Base-by-base conservation (phyloP, 2,888 invertebrate species). In the Gortyna flavago region DNA sequence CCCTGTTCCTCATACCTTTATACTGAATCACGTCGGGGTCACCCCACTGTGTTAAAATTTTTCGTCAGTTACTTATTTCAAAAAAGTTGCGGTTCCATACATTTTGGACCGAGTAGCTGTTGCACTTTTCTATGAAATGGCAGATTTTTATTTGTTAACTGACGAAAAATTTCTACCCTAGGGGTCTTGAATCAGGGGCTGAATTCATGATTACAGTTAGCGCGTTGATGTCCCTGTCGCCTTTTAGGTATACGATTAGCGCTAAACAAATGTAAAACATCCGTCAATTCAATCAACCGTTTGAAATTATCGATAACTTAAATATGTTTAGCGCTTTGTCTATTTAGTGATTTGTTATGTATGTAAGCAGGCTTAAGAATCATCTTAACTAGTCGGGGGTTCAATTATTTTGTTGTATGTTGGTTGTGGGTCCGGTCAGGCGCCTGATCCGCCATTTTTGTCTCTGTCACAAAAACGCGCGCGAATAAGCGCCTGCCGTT, bases 401-500 rank as follows among this genome's bases (percentile, higher is more conserved):
- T 48, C 44, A 71, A 75, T 70, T 70, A 80, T 70, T 75, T 76
- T 51, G 75, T 81, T 77, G 62, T 81, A 70, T 81, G 83, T 81
- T 66, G 90, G 90, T 90, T 87, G 83, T 84, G 86, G 86, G 82
- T 79, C 76, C 89, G 83, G 80, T 79, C 65, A 77, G 87, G 75
- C 78, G 85, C 75, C 74, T 79, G 91, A 85, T 86, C 73, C 75
- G 73, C 77, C 79, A 85, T 88, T 87, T 89, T 90, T 89, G 87
- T 72, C 54, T 66, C 73, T 41, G 25, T 51, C 75, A 88, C 90
- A 89, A 89, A 91, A 90, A 89, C 70, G 75, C 81, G 87, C 85
- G 78, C 81, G 87, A 90, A 89, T 84, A 48, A 68, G 35, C 75
- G 83, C 67, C 79, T 69, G 86, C 75, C 89, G 85, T 75, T 75